Conservation (phyloP, 1,140 invertebrate genomes). For the Babylonia areolata region DNA sequence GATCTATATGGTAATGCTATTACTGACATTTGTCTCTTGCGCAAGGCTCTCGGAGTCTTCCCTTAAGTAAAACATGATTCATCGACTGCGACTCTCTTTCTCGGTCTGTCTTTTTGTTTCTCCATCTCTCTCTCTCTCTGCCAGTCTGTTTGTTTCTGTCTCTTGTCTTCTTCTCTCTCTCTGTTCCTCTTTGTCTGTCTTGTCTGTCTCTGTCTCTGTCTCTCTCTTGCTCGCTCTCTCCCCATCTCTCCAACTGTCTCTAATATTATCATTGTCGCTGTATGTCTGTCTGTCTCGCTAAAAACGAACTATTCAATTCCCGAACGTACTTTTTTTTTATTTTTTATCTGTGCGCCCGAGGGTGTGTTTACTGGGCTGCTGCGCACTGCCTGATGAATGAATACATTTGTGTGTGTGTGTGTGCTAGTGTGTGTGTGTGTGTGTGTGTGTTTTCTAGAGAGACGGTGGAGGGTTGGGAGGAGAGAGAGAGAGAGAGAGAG, state of each 20-base stretch:
- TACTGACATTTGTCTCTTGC: too few species aligned
- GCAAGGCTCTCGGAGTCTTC: too few species aligned
- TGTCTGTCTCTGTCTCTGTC: neutral
- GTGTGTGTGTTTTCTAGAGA: neutral
- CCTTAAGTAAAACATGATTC: too few species aligned
- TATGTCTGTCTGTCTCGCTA: neutral
- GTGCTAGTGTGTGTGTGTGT: neutral
- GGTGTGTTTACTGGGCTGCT: neutral
- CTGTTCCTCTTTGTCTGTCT: neutral
- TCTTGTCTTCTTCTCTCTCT: neutral
- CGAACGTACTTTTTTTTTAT: neutral
- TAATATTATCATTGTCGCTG: neutral
- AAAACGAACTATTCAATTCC: neutral
- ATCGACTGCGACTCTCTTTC: too few species aligned
- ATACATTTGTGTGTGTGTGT: neutral
- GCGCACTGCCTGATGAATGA: neutral
- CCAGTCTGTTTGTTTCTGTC: neutral
- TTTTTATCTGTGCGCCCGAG: neutral
- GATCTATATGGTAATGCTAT: too few species aligned
- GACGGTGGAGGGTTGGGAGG: neutral
- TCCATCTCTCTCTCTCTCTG: slow-evolving; percentile 1
- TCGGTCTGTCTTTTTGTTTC: too few species aligned
- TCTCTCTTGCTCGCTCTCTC: neutral
- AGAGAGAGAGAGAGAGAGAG: slow-evolving; percentile 17
- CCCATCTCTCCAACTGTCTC: neutral